Base-by-base conservation (phyloP, 2,888 invertebrate species). In the Eristalis pertinax region DNA sequence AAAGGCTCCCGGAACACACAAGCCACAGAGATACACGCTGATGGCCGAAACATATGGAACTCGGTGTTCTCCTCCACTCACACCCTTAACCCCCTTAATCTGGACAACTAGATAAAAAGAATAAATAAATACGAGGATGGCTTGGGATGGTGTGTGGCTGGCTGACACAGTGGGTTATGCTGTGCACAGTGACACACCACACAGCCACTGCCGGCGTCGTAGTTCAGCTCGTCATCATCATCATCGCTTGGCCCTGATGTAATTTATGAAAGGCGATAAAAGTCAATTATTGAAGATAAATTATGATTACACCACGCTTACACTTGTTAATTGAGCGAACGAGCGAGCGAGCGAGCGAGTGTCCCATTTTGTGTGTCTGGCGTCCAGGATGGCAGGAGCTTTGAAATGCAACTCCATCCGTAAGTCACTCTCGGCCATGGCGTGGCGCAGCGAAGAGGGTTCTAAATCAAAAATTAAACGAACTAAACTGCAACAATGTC, bases 271-370 rank as follows among this genome's bases (percentile, higher is more conserved):
- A 76, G 50, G 83, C 86, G 67, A 87, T 87, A 87, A 87, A 87
- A 83, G 86, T 83, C 86, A 87, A 83, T 87, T 87, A 87, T 74
- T 63, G 78, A 87, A 78, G 83, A 87, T 83, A 76, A 83, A 87
- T 83, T 87, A 79, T 87, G 82, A 87, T 87, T 83, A 87, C 19
- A 50, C 50, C 79, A 83, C 83, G 74, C 70, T 79, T 75, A 79
- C 79, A 79, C 67, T 83, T 87, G 86, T 82, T 86, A 86, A 86
- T 86, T 82, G 85, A 78, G 74, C 69, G 85, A 80, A n/a, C n/a
- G 62, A 32, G 74, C 79, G 22, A 43, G 19, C 8, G 15, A 4
- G 19, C 41, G 22, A 13, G 26, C 26, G 2, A 32, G 32, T 32
- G 32, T 26, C 26, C 26, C 26, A 2, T 26, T 4, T n/a, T n/a